Base-by-base conservation (phyloP, 2,888 invertebrate genomes). In the Deroplatys truncata region DNA sequence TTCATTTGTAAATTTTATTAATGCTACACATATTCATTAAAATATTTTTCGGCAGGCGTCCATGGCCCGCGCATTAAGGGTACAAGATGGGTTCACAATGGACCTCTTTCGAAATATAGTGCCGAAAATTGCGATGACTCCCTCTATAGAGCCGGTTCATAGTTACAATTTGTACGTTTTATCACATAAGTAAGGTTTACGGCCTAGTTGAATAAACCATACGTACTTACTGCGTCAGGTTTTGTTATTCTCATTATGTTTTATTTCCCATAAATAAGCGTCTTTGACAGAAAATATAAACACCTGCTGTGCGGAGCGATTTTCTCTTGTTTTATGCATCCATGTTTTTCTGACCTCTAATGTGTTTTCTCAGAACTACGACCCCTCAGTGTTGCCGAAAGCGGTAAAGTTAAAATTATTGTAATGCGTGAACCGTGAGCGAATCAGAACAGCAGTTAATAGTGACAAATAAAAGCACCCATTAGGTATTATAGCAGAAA, bases 221-320 rank as follows among this genome's bases (percentile, higher is more conserved):
- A 87, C 85, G 86, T 90, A 91, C 90, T 90, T 90, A 91, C 90
- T 89, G 89, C 90, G 90, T 90, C 89, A 87, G 85, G 88, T 90
- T 90, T 90, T 90, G 90, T 90, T 90, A 89, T 90, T 86, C 84
- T 88, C 90, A 90, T 90, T 89, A 90, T 90, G 85, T 90, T 90
- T 91, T 91, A 91, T 91, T 90, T 91, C 90, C 90, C 90, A 91
- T 91, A 91, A 91, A 91, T 91, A 91, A 90, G 90, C 91, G 89
- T 91, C 90, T 91, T 91, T 91, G 91, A 91, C 91, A 91, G 91
- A 90, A 91, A 91, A 91, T 91, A 91, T 90, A 91, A 91, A 90
- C 91, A 90, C 90, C 90, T 91, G 91, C 91, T 90, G 91, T 90
- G 91, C 91, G 86, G 89, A 89, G 82, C 89, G 90, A 90, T 90